Conservation (phyloP, 2,113 vertebrate species). For the Pelvicachromis taeniatus region DNA sequence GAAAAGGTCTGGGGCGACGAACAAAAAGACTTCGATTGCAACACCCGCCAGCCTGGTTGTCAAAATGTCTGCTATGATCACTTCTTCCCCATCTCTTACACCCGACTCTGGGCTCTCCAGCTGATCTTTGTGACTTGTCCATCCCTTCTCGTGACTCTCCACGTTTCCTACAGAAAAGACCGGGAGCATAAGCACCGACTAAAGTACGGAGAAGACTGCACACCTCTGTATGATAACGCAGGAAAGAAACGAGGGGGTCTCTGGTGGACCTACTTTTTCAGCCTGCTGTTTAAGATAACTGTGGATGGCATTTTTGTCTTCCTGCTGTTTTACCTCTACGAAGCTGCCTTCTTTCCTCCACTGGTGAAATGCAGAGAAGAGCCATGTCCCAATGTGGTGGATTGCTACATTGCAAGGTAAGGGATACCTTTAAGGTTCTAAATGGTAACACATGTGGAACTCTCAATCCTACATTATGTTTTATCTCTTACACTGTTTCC, state of each 20-base stretch:
- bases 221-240: conserved; percentile 65
- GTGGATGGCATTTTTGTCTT: conserved; percentile 83
- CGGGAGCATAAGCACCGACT: conserved; percentile 72
- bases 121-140: conserved; percentile 92
- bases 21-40: conserved; percentile 88
- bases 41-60: conserved; percentile 87
- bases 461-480: neutral
- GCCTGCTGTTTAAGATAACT: conserved; percentile 79
- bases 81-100: conserved; percentile 85
- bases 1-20: conserved; percentile 87
- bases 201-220: conserved; percentile 35
- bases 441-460: neutral
- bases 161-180: conserved; percentile 83
- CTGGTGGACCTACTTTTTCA: conserved; percentile 92
- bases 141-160: conserved; percentile 86
- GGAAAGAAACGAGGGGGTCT: conserved; percentile 87
- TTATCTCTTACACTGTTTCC: neutral
- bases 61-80: conserved; percentile 86
- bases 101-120: conserved; percentile 92
- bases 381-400: conserved; percentile 84
- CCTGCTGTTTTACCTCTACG: conserved; percentile 80
- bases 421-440: neutral
- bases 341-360: conserved; percentile 76
- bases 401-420: conserved; percentile 85
- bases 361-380: conserved; percentile 78